Conservation (phyloP, 2,888 invertebrate genomes). For the Fabriciana adippe region DNA sequence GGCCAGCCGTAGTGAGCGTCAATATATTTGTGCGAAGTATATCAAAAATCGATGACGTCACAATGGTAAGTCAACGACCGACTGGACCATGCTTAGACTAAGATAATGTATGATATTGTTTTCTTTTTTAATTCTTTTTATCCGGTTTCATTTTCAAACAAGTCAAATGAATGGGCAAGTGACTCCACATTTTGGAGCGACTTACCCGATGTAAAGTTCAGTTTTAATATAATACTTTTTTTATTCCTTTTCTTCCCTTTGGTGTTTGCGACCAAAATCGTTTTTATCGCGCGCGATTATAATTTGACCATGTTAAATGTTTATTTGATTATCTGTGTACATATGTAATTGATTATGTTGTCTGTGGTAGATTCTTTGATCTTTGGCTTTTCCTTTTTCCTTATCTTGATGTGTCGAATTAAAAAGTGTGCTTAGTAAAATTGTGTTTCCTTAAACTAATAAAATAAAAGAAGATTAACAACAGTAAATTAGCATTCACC, state of each 20-base stretch:
- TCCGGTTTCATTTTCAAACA: slow-evolving; percentile 60
- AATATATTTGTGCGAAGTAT: slow-evolving; percentile 99
- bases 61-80: slow-evolving; percentile 93
- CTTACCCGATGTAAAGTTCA: slow-evolving; percentile 67
- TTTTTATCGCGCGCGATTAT: slow-evolving; percentile 65
- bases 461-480: no score
- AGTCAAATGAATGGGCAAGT: slow-evolving; percentile 81
- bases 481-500: no score
- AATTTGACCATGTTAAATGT: slow-evolving; percentile 32
- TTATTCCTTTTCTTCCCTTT: slow-evolving; percentile 66
- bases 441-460: no score
- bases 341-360: no score
- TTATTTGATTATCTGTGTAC: no score
- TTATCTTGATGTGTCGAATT: no score
- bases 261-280: slow-evolving; percentile 82
- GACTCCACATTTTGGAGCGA: slow-evolving; percentile 68
- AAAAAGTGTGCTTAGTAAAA: no score
- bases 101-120: slow-evolving; percentile 59
- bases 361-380: no score
- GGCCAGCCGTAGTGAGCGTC: slow-evolving; percentile 97
- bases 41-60: slow-evolving; percentile 99
- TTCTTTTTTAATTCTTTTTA: slow-evolving; percentile 41
- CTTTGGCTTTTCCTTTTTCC: no score
- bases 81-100: slow-evolving; percentile 69
- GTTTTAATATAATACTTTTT: slow-evolving; percentile 50